These are phyloP conservation scores for Atta texana DNA, from an alignment of 1,140 invertebrate species.

Conservation along the genomic window DNA sequence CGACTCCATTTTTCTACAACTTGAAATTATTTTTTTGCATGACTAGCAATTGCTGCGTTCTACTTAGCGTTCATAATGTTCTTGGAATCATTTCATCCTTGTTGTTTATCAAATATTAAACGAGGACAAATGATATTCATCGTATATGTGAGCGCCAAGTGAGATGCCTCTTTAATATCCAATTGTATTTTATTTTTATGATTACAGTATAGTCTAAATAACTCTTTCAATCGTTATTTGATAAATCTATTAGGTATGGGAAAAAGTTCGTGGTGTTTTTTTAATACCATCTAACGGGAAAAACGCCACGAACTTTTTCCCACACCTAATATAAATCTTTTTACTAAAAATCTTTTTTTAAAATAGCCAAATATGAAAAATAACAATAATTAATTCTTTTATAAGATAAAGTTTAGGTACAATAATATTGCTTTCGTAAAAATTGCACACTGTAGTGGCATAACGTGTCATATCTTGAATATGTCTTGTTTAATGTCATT, in stretches of 20 bases:
- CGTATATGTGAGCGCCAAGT: no score
- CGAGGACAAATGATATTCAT: no score
- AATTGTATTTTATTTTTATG: not conserved
- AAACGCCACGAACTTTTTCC: no score
- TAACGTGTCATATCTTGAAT: not conserved
- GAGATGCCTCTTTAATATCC: no score
- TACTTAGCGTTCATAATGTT: no score
- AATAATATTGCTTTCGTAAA: slow-evolving; percentile 10
- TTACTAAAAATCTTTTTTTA: not conserved
- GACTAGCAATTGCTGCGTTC: no score
- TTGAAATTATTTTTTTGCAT: slow-evolving; percentile 16
- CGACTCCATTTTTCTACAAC: not conserved
- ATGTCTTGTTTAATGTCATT: not conserved
- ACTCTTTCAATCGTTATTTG: not conserved
- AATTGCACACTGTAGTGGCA: not conserved
- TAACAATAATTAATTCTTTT: not conserved
- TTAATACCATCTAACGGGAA: no score
- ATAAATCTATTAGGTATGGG: not conserved
- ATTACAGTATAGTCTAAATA: not conserved
- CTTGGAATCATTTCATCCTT: no score
- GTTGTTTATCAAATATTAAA: no score
- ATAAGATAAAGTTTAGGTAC: not conserved
- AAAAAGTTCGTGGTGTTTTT: no score
- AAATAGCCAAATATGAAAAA: not conserved
- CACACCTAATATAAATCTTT: not conserved